Evolutionary conservation across 2,888 invertebrate species (phyloP).

Genomic region (Heliconius erato): DNA sequence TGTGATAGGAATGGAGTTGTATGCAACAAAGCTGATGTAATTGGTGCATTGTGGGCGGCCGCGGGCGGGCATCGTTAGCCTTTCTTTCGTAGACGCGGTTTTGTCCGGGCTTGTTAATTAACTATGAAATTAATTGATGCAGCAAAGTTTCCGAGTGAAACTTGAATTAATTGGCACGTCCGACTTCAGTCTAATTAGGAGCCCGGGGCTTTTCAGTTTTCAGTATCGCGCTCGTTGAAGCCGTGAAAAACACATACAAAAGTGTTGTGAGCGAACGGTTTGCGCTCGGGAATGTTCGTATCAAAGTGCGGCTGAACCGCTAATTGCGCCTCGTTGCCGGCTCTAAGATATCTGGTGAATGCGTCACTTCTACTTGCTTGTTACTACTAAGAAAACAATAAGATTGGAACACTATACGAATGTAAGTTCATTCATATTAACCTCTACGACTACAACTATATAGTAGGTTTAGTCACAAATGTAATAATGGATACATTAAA

Average conservation of each 20-base stretch:
- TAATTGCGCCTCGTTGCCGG: conserved; percentile 55
- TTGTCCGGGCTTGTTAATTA: conserved; percentile 84
- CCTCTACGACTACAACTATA: not conserved
- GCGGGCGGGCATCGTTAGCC: conserved; percentile 82
- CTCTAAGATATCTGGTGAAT: conserved; percentile 42
- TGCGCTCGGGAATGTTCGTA: conserved; percentile 61
- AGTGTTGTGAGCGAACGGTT: conserved; percentile 77
- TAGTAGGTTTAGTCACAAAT: not conserved
- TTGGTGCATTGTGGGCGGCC: conserved; percentile 80
- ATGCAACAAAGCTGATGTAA: conserved; percentile 78
- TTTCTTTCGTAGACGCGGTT: conserved; percentile 82
- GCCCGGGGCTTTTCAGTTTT: conserved; percentile 83
- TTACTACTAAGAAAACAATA: conserved; percentile 32
- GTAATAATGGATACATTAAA: too few species aligned
- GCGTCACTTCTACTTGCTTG: conserved; percentile 13
- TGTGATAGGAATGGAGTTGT: conserved; percentile 64
- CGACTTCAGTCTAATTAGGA: conserved; percentile 86
- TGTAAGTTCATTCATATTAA: not conserved
- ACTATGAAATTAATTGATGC: conserved; percentile 87
- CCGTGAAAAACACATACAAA: conserved; percentile 84
- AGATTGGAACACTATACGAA: conserved; percentile 9
- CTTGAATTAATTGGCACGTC: conserved; percentile 86
- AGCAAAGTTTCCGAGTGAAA: conserved; percentile 86
- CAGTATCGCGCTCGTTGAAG: conserved; percentile 77
- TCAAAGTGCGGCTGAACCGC: conserved; percentile 56